phyloP scores from a whole-genome alignment of 2,888 invertebrate genomes.

The Sarcophaga carnaria region DNA sequence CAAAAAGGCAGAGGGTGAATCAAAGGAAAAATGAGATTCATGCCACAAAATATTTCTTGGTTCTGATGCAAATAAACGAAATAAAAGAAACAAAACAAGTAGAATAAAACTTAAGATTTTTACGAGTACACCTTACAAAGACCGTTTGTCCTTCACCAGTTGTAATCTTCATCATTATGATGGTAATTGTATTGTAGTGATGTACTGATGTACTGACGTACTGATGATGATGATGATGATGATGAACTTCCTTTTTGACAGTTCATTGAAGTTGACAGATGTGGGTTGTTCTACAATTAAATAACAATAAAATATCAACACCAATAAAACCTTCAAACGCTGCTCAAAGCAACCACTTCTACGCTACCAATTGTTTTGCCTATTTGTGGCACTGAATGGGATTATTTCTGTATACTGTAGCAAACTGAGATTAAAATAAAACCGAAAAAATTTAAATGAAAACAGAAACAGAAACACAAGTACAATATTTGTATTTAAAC shows the following conservation, averaged over 20 bases:
- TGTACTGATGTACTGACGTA: constrained; percentile 46
- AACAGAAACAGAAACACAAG: neutral
- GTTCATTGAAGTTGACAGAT: constrained; percentile 80
- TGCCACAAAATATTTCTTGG: neutral
- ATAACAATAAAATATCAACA: constrained; percentile 60
- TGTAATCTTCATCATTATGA: constrained; percentile 45
- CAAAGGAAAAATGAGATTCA: constrained; percentile 13
- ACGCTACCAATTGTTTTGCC: neutral
- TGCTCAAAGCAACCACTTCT: neutral
- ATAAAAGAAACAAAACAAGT: neutral
- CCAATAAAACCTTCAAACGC: constrained; percentile 41
- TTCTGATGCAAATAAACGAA: neutral
- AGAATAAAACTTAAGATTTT: constrained; percentile 31
- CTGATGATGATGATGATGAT: constrained; percentile 70
- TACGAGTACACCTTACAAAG: constrained; percentile 23
- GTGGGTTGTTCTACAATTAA: constrained; percentile 73
- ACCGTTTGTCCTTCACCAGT: constrained; percentile 4
- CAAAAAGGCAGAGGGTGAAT: constrained; percentile 23
- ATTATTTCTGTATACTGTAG: neutral
- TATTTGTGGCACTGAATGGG: neutral
- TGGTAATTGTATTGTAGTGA: constrained; percentile 51
- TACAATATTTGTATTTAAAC: neutral
- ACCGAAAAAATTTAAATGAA: neutral
- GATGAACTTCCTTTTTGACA: constrained; percentile 78
- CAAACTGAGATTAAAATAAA: neutral